phyloP scores from a whole-genome alignment of 2,797 vertebrate species.

The Botia almorhae region DNA sequence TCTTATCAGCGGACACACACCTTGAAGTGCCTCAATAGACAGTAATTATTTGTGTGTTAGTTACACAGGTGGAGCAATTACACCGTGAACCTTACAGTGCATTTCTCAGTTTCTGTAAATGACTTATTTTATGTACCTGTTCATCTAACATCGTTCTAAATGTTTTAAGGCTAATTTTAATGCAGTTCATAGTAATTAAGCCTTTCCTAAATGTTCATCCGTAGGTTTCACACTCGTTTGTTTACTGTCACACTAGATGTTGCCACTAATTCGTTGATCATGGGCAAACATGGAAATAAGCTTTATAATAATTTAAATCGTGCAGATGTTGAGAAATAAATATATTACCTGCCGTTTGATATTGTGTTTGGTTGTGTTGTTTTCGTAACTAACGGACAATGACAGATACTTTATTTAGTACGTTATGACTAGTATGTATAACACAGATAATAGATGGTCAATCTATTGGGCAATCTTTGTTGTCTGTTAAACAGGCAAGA shows the following conservation, averaged over 20 bases:
- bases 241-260: background rate
- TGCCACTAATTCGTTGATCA: background rate
- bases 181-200: background rate
- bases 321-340: background rate
- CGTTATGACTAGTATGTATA: background rate
- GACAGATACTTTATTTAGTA: background rate
- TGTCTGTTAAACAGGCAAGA: background rate
- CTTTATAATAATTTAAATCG: background rate
- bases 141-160: background rate
- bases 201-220: background rate
- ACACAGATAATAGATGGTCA: background rate
- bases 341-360: background rate
- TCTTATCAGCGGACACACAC: constrained; percentile 59
- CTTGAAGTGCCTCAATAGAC: constrained; percentile 55
- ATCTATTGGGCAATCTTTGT: background rate
- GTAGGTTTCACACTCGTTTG: background rate
- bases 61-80: constrained; percentile 7
- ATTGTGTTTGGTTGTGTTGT: background rate
- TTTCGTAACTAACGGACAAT: background rate
- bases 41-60: constrained; percentile 39
- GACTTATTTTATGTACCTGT: background rate
- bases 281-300: background rate
- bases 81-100: constrained; percentile 13
- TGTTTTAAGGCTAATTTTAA: no score
- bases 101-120: constrained; percentile 10